Percentiles rank a stretch among this genome's conserved stretches.
phyloP scores from a whole-genome alignment of 2,888 invertebrate genomes.

The Tachina lurida region DNA sequence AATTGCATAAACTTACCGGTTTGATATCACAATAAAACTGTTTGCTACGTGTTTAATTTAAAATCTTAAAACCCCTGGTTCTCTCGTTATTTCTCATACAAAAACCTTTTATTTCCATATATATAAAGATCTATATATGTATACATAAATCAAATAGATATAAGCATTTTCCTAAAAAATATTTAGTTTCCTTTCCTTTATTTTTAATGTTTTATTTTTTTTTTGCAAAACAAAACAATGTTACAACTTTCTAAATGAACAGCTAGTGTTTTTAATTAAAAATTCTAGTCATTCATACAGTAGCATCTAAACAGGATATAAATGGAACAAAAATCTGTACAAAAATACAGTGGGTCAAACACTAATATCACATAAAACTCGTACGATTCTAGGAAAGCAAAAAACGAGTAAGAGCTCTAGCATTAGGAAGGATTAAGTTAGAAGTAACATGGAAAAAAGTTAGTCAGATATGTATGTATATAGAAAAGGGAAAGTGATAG shows the following conservation, averaged over 20 bases:
- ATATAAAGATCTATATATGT: background rate
- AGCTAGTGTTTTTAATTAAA: constrained; percentile 57
- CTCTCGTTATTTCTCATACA: background rate
- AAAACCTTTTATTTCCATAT: constrained; percentile 34
- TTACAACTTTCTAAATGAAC: constrained; percentile 36
- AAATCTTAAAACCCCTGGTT: background rate
- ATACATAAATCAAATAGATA: constrained; percentile 40
- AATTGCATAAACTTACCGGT: background rate
- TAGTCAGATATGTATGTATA: background rate
- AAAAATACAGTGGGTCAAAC: background rate
- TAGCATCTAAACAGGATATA: constrained; percentile 19
- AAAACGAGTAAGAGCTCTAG: no score
- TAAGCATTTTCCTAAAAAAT: constrained; percentile 20
- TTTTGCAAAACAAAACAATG: constrained; percentile 32
- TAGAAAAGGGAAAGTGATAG: no score
- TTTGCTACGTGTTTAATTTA: constrained; percentile 40
- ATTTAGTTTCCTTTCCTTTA: constrained; percentile 12
- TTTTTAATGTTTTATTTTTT: background rate
- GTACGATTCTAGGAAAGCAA: no score
- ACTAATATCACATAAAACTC: background rate
- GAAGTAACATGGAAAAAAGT: background rate
- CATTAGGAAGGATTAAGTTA: no score
- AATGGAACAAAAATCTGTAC: constrained; percentile 30
- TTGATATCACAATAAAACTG: constrained; percentile 11
- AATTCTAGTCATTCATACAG: constrained; percentile 58